Conservation (phyloP, 2,888 invertebrate species). For the Lycophotia porphyrea region DNA sequence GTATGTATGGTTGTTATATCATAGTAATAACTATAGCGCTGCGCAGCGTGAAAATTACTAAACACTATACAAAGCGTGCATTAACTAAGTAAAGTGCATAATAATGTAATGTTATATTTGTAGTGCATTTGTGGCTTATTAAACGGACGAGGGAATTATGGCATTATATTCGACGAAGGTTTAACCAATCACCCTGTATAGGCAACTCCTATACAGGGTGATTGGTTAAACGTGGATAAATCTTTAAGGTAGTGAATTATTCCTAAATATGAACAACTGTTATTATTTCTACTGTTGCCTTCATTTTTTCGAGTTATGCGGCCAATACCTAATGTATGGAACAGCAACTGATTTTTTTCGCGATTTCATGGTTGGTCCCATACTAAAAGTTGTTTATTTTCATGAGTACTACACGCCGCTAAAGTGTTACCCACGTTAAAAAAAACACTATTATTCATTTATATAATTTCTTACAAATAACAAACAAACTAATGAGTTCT, state of each 20-base stretch:
- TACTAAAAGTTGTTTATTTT: neutral
- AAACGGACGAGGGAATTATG: neutral
- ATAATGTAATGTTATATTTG: neutral
- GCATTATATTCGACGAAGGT: neutral
- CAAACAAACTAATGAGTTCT: too few relatives aligned
- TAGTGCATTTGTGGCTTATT: neutral
- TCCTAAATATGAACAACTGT: neutral
- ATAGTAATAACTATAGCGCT: neutral
- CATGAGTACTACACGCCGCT: neutral
- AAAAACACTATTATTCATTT: too few relatives aligned
- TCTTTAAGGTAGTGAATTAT: neutral
- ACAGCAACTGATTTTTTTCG: too few relatives aligned
- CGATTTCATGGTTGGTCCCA: neutral
- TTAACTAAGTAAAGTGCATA: neutral
- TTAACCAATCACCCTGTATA: too few relatives aligned
- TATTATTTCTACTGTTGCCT: neutral
- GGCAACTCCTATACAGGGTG: neutral
- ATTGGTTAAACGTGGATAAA: neutral
- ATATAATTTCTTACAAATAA: too few relatives aligned
- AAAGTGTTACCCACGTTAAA: neutral
- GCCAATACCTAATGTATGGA: neutral
- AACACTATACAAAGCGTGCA: slow-evolving; percentile 1
- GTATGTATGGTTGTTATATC: neutral
- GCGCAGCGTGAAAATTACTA: slow-evolving; percentile 21
- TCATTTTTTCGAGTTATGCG: neutral